Evolutionary conservation across 2,888 invertebrate genomes (phyloP).

Genomic region (Cataglyphis livida): DNA sequence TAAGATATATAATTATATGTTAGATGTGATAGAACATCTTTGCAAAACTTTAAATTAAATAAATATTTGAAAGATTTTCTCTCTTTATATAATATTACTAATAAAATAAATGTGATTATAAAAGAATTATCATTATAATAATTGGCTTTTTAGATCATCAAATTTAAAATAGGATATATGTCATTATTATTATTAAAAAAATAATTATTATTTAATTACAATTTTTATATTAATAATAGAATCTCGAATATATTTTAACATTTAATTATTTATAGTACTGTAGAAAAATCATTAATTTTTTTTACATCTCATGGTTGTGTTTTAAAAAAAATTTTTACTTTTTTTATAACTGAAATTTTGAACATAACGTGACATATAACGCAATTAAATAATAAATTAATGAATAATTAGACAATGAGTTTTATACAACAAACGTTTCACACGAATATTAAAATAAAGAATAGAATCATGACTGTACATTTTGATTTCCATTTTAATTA

Average conservation of each 20-base stretch:
- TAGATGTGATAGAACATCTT: neutral
- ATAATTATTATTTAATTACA: constrained; percentile 3
- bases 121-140: neutral
- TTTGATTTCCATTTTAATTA: constrained; percentile 23
- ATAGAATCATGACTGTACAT: neutral
- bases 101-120: neutral
- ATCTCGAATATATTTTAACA: neutral
- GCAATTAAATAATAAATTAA: neutral
- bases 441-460: neutral
- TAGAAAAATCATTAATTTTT: neutral
- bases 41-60: constrained; percentile 2
- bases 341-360: neutral
- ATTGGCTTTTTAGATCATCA: neutral
- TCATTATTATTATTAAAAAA: neutral
- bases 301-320: neutral
- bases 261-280: neutral
- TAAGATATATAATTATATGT: constrained; percentile 21
- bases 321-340: neutral
- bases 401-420: neutral
- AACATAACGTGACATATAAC: neutral
- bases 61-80: constrained; percentile 12
- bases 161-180: neutral
- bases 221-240: neutral
- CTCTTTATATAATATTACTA: neutral
- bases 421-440: constrained; percentile 4